Evolutionary conservation across 2,888 invertebrate genomes (phyloP).

Genomic region (Chorisops tibialis): DNA sequence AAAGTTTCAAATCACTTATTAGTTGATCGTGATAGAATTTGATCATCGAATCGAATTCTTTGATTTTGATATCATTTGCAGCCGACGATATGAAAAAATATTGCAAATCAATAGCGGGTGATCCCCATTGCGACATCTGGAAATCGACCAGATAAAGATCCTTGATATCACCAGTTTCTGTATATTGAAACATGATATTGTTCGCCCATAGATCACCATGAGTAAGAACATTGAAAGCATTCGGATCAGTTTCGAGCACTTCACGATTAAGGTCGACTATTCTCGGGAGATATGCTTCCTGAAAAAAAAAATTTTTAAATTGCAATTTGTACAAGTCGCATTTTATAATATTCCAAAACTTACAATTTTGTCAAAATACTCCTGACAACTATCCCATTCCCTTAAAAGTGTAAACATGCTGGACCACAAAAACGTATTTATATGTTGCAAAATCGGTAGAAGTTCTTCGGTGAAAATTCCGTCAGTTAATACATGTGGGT

Average conservation of each 20-base stretch:
- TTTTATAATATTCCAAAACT: neutral
- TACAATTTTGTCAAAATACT: slow-evolving; percentile 3
- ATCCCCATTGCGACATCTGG: slow-evolving; percentile 40
- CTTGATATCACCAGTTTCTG: slow-evolving; percentile 40
- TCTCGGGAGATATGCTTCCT: neutral
- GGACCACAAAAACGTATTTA: slow-evolving; percentile 29
- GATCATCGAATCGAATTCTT: slow-evolving; percentile 45
- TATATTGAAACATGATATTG: slow-evolving; percentile 44
- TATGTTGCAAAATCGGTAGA: slow-evolving; percentile 35
- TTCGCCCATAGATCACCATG: slow-evolving; percentile 48
- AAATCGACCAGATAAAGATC: slow-evolving; percentile 44
- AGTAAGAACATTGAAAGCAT: slow-evolving; percentile 42
- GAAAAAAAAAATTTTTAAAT: neutral
- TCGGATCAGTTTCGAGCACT: slow-evolving; percentile 30
- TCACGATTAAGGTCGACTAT: slow-evolving; percentile 19
- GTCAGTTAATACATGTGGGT: slow-evolving; percentile 42
- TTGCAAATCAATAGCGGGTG: slow-evolving; percentile 43
- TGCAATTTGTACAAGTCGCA: neutral
- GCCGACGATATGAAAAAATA: slow-evolving; percentile 46
- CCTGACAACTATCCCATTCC: slow-evolving; percentile 5
- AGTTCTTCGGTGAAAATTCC: slow-evolving; percentile 28
- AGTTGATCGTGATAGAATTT: slow-evolving; percentile 44
- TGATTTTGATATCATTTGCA: slow-evolving; percentile 41
- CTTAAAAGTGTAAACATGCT: slow-evolving; percentile 21
- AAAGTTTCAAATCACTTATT: slow-evolving; percentile 37